phyloP scores from a whole-genome alignment of 2,888 invertebrate species.

The Dysmachus trigonus region DNA sequence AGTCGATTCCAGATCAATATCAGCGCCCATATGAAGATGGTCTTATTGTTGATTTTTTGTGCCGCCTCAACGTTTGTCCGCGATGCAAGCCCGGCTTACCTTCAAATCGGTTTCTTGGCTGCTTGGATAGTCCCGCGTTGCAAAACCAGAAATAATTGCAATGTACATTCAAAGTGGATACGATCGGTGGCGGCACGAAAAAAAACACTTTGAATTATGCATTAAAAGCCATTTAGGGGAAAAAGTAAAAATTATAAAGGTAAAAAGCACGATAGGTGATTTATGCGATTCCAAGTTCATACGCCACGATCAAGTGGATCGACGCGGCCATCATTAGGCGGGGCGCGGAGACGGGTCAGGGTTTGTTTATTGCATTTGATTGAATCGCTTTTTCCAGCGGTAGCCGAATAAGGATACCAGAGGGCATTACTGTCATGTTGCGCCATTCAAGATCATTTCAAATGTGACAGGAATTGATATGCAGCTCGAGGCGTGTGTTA shows the following conservation, averaged over 20 bases:
- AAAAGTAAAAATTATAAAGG: constrained; percentile 33
- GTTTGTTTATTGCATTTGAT: constrained; percentile 22
- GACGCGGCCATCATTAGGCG: constrained; percentile 23
- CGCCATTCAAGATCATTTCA: constrained; percentile 20
- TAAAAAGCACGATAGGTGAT: constrained; percentile 45
- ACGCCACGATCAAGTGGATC: constrained; percentile 46
- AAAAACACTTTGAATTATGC: constrained; percentile 43
- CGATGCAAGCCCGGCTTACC: neutral
- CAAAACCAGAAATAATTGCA: constrained; percentile 35
- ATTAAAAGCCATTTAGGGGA: constrained; percentile 42
- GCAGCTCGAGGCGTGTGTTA: constrained; percentile 18
- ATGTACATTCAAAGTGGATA: constrained; percentile 38
- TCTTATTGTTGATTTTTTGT: constrained; percentile 25
- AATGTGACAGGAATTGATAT: constrained; percentile 34
- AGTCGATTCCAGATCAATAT: constrained; percentile 29
- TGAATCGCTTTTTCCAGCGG: constrained; percentile 8
- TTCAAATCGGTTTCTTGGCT: constrained; percentile 23
- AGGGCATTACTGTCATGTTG: constrained; percentile 42
- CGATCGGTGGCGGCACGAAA: constrained; percentile 6
- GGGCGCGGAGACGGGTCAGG: neutral
- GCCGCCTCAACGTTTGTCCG: neutral
- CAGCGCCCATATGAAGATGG: constrained; percentile 32
- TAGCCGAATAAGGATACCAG: neutral
- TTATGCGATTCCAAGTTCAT: constrained; percentile 49
- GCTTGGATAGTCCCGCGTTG: neutral